phyloP scores from a whole-genome alignment of 1,140 invertebrate genomes.

The Pachyrhynchus sulphureomaculatus region DNA sequence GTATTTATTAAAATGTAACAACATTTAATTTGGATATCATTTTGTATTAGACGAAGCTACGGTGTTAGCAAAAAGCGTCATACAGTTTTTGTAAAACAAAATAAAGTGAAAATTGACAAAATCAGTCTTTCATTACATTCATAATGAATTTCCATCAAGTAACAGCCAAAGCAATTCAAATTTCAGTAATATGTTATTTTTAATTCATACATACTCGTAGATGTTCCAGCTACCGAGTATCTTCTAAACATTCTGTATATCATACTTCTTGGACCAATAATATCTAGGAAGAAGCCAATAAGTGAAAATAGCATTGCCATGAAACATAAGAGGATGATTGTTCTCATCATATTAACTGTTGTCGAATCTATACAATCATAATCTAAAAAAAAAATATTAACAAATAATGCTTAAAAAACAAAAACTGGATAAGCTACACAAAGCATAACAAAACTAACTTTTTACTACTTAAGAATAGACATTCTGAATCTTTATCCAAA shows the following conservation, averaged over 20 bases:
- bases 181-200: no score
- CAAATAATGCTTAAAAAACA: background rate
- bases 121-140: no score
- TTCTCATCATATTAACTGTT: constrained; percentile 49
- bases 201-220: constrained; percentile 44
- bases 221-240: constrained; percentile 45
- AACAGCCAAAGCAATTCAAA: no score
- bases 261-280: constrained; percentile 42
- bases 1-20: no score
- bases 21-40: no score
- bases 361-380: constrained; percentile 45
- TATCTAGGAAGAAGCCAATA: constrained; percentile 47
- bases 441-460: background rate
- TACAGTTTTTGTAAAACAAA: no score
- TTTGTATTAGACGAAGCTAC: no score
- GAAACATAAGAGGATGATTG: constrained; percentile 47
- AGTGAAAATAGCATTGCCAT: constrained; percentile 50
- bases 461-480: no score
- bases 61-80: no score
- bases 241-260: constrained; percentile 44
- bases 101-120: no score
- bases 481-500: background rate
- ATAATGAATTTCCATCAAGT: no score
- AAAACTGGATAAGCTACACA: background rate
- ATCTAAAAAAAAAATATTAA: constrained; percentile 36